Evolutionary conservation across 2,797 vertebrate genomes (phyloP).

Genomic region (Podargus strigoides): DNA sequence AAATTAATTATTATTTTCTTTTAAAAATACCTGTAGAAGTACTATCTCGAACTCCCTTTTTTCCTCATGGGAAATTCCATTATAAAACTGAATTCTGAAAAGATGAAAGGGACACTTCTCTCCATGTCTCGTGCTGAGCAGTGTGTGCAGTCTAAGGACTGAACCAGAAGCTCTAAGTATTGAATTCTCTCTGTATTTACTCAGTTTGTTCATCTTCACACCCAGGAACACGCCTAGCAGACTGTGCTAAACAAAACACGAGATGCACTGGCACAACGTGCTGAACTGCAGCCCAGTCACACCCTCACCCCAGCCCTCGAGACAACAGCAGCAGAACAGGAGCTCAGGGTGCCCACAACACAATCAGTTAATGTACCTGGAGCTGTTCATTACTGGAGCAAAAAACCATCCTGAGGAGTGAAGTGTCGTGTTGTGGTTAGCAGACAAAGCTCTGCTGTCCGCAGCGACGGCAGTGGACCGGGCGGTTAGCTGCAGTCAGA

Average conservation of each 20-base stretch:
- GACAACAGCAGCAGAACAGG: not conserved
- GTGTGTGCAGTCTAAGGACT: not conserved
- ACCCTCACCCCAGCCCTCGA: not conserved
- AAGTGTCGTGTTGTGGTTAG: slow-evolving; percentile 14
- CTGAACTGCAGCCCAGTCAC: not conserved
- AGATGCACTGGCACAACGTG: not conserved
- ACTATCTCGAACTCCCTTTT: not conserved
- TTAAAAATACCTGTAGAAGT: not conserved
- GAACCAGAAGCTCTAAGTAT: not conserved
- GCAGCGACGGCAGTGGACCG: slow-evolving; percentile 41
- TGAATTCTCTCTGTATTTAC: not conserved
- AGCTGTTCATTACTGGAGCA: slow-evolving; percentile 26
- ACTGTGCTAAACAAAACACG: not conserved
- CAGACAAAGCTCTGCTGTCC: slow-evolving; percentile 6
- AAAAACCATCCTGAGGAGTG: slow-evolving; percentile 23
- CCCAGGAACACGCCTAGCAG: not conserved
- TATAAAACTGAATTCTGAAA: not conserved
- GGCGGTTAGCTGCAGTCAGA: slow-evolving; percentile 68
- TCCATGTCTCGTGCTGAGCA: not conserved
- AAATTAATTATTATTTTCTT: not conserved
- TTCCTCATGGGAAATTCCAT: not conserved
- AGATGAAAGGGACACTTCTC: not conserved
- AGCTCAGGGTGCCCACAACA: not conserved
- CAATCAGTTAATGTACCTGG: slow-evolving; percentile 7
- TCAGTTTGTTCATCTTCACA: not conserved